Conservation (phyloP, 2,888 invertebrate species). For the Polia nebulosa region DNA sequence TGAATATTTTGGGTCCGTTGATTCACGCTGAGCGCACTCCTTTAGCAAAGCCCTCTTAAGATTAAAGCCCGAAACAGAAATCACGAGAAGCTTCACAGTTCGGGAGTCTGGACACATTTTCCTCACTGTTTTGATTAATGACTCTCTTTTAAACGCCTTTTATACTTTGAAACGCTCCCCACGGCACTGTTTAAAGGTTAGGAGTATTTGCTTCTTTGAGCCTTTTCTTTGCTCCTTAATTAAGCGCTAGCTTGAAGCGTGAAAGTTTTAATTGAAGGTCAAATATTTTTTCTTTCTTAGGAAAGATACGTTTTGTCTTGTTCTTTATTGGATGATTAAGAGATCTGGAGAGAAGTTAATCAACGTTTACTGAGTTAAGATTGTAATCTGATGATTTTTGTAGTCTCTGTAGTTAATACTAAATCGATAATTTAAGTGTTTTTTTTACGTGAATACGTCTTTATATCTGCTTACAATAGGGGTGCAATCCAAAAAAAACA, state of each 20-base stretch:
- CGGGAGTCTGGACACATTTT: conserved; percentile 44
- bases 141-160: conserved; percentile 65
- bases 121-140: conserved; percentile 71
- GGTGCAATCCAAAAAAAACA: no score
- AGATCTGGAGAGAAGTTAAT: conserved; percentile 37
- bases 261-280: conserved; percentile 66
- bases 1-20: conserved; percentile 26
- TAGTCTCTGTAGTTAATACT: background rate
- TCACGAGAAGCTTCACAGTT: conserved; percentile 40
- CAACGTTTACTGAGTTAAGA: background rate
- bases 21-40: conserved; percentile 26
- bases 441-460: no score
- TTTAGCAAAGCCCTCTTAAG: conserved; percentile 34
- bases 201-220: conserved; percentile 63
- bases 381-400: background rate
- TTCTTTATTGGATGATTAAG: conserved; percentile 18
- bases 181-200: conserved; percentile 64
- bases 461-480: no score
- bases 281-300: conserved; percentile 45
- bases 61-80: conserved; percentile 45
- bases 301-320: conserved; percentile 30
- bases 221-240: conserved; percentile 66
- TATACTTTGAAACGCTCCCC: conserved; percentile 62
- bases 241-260: conserved; percentile 63
- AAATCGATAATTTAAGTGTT: no score